A percentile compares a stretch with the other conserved stretches of the same genome.
phyloP scores from a whole-genome alignment of 2,797 vertebrate genomes.

The Potorous gilbertii region DNA sequence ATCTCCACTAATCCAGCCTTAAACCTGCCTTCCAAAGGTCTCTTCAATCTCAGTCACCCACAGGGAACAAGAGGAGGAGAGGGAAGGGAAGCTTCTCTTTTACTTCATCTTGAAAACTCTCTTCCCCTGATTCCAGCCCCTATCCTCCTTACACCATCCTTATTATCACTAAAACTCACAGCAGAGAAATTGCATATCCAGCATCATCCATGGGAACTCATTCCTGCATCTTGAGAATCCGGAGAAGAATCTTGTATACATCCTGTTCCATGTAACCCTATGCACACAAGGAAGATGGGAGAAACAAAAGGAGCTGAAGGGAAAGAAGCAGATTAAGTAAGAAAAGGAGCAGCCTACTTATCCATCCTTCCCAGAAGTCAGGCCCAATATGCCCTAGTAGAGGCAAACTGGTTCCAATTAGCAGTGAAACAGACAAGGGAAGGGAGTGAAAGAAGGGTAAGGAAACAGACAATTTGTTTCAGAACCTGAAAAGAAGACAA shows the following conservation, averaged over 20 bases:
- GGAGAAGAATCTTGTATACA: conserved; percentile 80
- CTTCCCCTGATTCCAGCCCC: conserved; percentile 10
- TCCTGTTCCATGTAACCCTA: conserved; percentile 86
- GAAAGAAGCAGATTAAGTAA: neutral
- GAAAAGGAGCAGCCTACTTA: neutral
- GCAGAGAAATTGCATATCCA: neutral
- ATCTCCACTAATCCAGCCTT: conserved; percentile 9
- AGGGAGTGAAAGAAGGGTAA: neutral
- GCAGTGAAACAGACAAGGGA: neutral
- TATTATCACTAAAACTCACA: conserved; percentile 34
- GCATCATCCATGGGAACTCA: conserved; percentile 1
- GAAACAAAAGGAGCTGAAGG: conserved; percentile 6
- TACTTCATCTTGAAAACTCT: neutral
- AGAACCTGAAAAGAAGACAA: neutral
- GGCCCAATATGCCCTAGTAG: neutral
- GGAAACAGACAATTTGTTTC: neutral
- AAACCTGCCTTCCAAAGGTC: neutral
- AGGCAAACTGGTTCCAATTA: neutral
- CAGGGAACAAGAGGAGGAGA: neutral
- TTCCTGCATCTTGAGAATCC: conserved; percentile 79
- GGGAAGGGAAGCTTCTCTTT: neutral
- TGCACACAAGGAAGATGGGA: conserved; percentile 4
- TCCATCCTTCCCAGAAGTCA: conserved; percentile 11
- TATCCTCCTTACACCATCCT: neutral
- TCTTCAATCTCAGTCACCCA: neutral